Conservation (phyloP, 2,113 vertebrate species). For the Barnardius zonarius region DNA sequence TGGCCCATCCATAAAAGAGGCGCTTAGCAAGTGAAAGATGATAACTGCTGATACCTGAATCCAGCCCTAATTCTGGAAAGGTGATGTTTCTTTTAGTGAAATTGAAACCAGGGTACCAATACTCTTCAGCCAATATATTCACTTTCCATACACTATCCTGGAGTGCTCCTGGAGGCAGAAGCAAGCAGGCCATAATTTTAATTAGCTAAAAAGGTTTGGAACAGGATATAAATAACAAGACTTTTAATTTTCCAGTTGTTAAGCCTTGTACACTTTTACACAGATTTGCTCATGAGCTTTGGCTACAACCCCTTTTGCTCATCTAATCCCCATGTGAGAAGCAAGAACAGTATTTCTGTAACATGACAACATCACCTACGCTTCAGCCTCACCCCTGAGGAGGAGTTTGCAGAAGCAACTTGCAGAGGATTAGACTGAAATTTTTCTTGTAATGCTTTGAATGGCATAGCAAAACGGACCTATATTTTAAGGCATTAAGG, state of each 20-base stretch:
- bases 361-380: background rate
- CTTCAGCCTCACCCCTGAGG: background rate
- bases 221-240: background rate
- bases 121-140: background rate
- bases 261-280: background rate
- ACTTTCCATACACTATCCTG: background rate
- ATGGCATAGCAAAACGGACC: background rate
- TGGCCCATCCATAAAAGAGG: background rate
- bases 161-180: background rate
- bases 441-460: background rate
- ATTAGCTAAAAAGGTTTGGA: constrained; percentile 6
- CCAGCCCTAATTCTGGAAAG: background rate
- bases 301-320: background rate
- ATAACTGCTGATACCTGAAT: background rate
- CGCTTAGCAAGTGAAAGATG: background rate
- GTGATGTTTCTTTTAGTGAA: background rate
- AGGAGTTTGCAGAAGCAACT: background rate
- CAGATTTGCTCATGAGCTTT: background rate
- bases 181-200: background rate
- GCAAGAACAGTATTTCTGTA: background rate
- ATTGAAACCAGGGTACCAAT: background rate
- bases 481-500: background rate
- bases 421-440: background rate
- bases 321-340: background rate
- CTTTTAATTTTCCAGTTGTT: background rate